Evolutionary conservation across 2,888 invertebrate genomes (phyloP).

Genomic region (Caenorhabditis japonica): DNA sequence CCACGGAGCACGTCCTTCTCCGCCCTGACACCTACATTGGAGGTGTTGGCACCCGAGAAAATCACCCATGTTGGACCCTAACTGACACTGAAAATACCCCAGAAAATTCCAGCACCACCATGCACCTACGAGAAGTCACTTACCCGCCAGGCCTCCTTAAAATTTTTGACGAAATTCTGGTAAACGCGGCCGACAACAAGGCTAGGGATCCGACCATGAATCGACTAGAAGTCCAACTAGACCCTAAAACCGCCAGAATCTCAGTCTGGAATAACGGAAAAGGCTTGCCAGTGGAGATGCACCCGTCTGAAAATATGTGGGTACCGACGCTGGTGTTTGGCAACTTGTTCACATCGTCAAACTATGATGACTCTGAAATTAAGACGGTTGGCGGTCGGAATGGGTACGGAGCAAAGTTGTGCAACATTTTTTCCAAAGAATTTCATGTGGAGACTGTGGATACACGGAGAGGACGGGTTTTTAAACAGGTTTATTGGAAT

Average conservation of each 20-base stretch:
- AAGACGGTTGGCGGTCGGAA: slow-evolving; percentile 90
- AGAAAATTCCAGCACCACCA: slow-evolving; percentile 5
- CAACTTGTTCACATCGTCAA: slow-evolving; percentile 94
- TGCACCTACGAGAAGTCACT: slow-evolving; percentile 22
- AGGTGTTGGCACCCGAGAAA: slow-evolving; percentile 78
- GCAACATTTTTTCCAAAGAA: slow-evolving; percentile 95
- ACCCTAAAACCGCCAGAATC: slow-evolving; percentile 16
- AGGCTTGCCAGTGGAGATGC: slow-evolving; percentile 58
- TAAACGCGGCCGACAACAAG: slow-evolving; percentile 82
- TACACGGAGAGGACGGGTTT: slow-evolving; percentile 21
- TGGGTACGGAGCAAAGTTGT: slow-evolving; percentile 97
- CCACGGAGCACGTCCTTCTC: slow-evolving; percentile 89
- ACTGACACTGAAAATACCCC: no score
- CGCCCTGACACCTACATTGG: slow-evolving; percentile 98
- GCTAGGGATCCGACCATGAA: slow-evolving; percentile 59
- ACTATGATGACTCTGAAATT: slow-evolving; percentile 96
- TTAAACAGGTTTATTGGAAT: slow-evolving; percentile 45
- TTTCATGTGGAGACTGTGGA: slow-evolving; percentile 90
- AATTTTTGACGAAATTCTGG: slow-evolving; percentile 96
- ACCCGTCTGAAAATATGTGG: slow-evolving; percentile 83
- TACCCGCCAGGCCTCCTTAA: slow-evolving; percentile 78
- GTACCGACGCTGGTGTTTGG: slow-evolving; percentile 99
- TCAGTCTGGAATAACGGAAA: slow-evolving; percentile 81
- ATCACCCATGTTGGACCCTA: slow-evolving; percentile 45
- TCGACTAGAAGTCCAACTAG: slow-evolving; percentile 83